Evolutionary conservation across 2,797 vertebrate genomes (phyloP), one percentile per base, ranked within the genome.

Genomic region (Odontamblyopus rebecca): DNA sequence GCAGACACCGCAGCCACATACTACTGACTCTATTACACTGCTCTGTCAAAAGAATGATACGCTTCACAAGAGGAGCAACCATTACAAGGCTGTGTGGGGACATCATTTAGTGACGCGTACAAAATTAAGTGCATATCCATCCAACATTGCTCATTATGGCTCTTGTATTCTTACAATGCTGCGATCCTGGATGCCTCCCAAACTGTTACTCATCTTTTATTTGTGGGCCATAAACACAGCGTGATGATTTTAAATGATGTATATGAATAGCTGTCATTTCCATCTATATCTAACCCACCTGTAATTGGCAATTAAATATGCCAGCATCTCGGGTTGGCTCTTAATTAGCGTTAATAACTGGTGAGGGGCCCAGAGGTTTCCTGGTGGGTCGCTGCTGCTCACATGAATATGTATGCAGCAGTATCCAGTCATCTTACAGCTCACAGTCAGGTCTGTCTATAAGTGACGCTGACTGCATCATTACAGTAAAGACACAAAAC

Each of bases 301-400:
- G 80, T 92, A 93, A 93, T 93, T 93, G 89, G 74, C 89, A 93
- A 94, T 93, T 93, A 93, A 90, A 87, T 81, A 89, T 84, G 90
- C 85, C 86, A 78, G 86, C 79, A 73, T 88, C 88, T 90, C 91
- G 86, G 88, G 86, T 89, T 71, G 73, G 84, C 84, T 92, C 87
- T 93, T 94, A 93, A 94, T 93, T 93, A 92, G 80, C 50, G 77
- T 88, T 93, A 90, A 93, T 90, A 88, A 93, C 89, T 82, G 78
- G 78, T 60, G 85, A 89, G 89, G 81, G 84, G 80, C 84, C 77
- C 79, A 75, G 85, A 86, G 88, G 82, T 85, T 83, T 91, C 89
- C 86, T 84, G 41, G 79, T 27, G 80, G 67, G 73, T 73, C 74
- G 50, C 61, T 70, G 61, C 82, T 74, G 74, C 44, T 2, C 63